Percentiles rank a stretch among this genome's conserved stretches.
Evolutionary conservation across 2,888 invertebrate genomes (phyloP).

Genomic region (Drosophila tanythrix): DNA sequence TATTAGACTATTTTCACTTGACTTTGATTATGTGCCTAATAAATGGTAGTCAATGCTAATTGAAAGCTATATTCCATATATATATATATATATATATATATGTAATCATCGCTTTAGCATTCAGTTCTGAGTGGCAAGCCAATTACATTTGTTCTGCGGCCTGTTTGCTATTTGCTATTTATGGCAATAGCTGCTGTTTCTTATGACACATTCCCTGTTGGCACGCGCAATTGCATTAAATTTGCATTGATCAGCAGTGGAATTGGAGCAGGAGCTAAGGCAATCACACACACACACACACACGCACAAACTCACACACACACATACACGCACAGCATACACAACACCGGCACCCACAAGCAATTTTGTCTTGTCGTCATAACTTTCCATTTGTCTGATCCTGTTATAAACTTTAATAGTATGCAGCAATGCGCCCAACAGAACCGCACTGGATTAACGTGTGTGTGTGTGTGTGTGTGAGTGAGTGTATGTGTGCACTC

Average conservation of each 20-base stretch:
- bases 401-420: slow-evolving; percentile 55
- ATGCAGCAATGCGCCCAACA: slow-evolving; percentile 47
- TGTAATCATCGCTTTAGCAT: not conserved
- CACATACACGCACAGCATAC: not conserved
- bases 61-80: not conserved
- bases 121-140: slow-evolving; percentile 8
- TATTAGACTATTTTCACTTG: slow-evolving; percentile 8
- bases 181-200: slow-evolving; percentile 14
- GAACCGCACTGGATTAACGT: slow-evolving; percentile 41
- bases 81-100: not conserved
- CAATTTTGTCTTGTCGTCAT: slow-evolving; percentile 32
- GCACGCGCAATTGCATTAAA: slow-evolving; percentile 58
- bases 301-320: not conserved
- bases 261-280: slow-evolving; percentile 20
- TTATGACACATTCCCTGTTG: slow-evolving; percentile 20
- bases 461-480: slow-evolving; percentile 7
- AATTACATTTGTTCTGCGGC: slow-evolving; percentile 51
- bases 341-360: not conserved
- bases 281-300: not conserved
- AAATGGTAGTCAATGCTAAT: not conserved
- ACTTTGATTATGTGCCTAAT: not conserved
- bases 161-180: slow-evolving; percentile 2
- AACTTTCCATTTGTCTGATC: slow-evolving; percentile 60
- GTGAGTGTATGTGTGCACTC: not conserved
- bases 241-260: slow-evolving; percentile 63